Conservation (phyloP, 2,797 vertebrate genomes). For the Hephaestus fuliginosus region DNA sequence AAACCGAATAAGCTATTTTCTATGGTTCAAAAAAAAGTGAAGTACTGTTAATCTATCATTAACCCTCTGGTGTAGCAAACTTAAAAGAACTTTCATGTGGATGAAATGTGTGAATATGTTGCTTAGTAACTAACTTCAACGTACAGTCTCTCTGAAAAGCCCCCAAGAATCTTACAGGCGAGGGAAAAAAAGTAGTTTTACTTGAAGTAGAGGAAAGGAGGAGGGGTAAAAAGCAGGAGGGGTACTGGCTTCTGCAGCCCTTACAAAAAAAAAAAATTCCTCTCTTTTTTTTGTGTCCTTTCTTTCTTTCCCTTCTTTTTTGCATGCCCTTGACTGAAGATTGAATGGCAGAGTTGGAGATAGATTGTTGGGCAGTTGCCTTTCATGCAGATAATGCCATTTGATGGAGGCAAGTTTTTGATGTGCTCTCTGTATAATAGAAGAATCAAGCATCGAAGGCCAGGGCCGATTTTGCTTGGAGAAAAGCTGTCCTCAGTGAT, state of each 20-base stretch:
- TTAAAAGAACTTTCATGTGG: constrained; percentile 56
- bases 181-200: constrained; percentile 52
- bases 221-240: constrained; percentile 17
- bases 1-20: constrained; percentile 43
- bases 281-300: constrained; percentile 60
- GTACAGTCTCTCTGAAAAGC: constrained; percentile 51
- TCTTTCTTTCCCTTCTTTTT: constrained; percentile 60
- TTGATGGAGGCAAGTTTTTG: constrained; percentile 96
- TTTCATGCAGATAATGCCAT: constrained; percentile 99
- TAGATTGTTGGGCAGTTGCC: constrained; percentile 96
- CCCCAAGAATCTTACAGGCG: constrained; percentile 54
- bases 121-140: constrained; percentile 75
- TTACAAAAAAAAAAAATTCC: constrained; percentile 42
- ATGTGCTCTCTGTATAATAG: constrained; percentile 89
- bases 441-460: constrained; percentile 79
- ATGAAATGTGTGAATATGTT: constrained; percentile 75
- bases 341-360: constrained; percentile 93
- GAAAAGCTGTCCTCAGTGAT: constrained; percentile 99
- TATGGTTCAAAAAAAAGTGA: constrained; percentile 49
- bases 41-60: constrained; percentile 67
- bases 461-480: constrained; percentile 92
- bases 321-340: constrained; percentile 90
- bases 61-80: constrained; percentile 62
- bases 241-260: constrained; percentile 42
- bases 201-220: constrained; percentile 42